A percentile compares a stretch with the other conserved stretches of the same genome.
Conservation (phyloP, 2,797 vertebrate species). For the Acanthurus leucopareius region DNA sequence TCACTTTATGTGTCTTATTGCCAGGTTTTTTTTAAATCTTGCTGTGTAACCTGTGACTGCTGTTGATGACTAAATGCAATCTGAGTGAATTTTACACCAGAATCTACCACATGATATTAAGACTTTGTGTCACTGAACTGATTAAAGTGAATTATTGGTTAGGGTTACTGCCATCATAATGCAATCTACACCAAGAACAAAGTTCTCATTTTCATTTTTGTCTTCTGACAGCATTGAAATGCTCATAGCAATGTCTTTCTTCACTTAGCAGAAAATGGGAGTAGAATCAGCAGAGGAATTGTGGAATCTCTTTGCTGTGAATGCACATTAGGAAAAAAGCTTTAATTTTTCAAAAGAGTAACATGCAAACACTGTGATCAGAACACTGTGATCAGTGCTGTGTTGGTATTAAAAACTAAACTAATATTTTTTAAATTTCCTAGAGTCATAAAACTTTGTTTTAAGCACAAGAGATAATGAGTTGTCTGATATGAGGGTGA, state of each 20-base stretch:
- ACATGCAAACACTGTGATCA: no score
- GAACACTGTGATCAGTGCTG: background rate
- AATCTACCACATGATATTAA: background rate
- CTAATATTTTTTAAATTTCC: no score
- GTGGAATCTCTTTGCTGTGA: background rate
- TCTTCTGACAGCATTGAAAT: background rate
- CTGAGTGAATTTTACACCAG: background rate
- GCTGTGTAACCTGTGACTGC: background rate
- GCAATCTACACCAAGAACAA: background rate
- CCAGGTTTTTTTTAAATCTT: background rate
- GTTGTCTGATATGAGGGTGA: no score
- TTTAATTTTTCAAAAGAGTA: background rate
- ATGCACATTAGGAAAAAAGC: background rate
- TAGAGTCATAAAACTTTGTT: no score
- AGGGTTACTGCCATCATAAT: background rate
- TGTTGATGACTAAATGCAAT: background rate
- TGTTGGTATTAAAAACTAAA: no score
- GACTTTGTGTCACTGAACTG: background rate
- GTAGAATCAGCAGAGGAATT: background rate
- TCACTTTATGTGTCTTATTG: background rate
- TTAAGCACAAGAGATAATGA: no score
- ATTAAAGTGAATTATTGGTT: background rate
- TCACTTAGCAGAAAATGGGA: background rate
- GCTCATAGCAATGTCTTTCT: background rate
- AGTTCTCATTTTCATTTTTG: constrained; percentile 2